Conservation (phyloP, 2,888 invertebrate species). For the Malacosoma neustria region DNA sequence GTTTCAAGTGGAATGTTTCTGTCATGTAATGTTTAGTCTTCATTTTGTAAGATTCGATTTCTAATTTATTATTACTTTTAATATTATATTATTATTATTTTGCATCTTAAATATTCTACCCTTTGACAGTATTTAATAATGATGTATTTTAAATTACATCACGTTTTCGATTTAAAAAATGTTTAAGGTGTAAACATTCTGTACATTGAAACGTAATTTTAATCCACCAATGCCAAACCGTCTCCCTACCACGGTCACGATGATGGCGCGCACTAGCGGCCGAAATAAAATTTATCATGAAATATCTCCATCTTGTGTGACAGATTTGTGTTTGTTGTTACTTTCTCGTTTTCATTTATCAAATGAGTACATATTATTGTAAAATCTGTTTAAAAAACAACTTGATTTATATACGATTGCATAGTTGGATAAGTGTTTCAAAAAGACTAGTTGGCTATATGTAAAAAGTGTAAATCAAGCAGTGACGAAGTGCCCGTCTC, state of each 20-base stretch:
- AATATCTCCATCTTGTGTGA: conserved; percentile 79
- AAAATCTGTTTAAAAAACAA: conserved; percentile 37
- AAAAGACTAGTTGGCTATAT: conserved; percentile 23
- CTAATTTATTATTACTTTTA: conserved; percentile 1
- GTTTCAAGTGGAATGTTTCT: no score
- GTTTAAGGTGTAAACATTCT: conserved; percentile 1
- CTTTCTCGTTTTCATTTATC: conserved; percentile 53
- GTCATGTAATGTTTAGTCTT: no score
- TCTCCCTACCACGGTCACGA: conserved; percentile 31
- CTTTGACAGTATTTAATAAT: neutral
- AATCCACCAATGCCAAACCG: conserved; percentile 37
- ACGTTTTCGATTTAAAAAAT: conserved; percentile 1
- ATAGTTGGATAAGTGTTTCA: conserved; percentile 25
- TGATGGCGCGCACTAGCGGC: conserved; percentile 60
- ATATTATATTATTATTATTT: conserved; percentile 1
- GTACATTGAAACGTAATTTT: conserved; percentile 37
- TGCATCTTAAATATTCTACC: conserved; percentile 1
- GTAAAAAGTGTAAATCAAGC: conserved; percentile 41
- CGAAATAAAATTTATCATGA: conserved; percentile 65
- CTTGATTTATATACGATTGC: conserved; percentile 22
- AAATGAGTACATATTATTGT: conserved; percentile 44
- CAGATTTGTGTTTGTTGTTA: conserved; percentile 77
- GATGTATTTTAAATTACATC: neutral
- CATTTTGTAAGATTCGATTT: no score
- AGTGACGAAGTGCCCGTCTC: conserved; percentile 68